Evolutionary conservation across 2,113 vertebrate species (phyloP).

Genomic region (Perca fluviatilis): DNA sequence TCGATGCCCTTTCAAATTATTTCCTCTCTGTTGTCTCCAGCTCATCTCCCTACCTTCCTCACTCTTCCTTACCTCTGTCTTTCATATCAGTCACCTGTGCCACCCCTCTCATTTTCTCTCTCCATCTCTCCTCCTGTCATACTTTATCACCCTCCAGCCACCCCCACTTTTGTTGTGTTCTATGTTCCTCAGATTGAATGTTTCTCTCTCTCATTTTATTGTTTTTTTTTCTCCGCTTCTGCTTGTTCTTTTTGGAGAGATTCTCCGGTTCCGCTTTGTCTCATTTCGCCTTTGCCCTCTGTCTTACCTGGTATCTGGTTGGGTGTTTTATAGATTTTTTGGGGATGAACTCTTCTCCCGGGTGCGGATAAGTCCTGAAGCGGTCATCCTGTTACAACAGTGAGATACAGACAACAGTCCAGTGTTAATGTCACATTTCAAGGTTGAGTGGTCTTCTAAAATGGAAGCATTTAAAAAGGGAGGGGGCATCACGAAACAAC

Average conservation of each 20-base stretch:
- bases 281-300: neutral
- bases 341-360: conserved; percentile 87
- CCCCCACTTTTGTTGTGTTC: neutral
- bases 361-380: conserved; percentile 86
- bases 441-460: conserved; percentile 8
- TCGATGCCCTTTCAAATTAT: conserved; percentile 34
- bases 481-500: conserved; percentile 2
- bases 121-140: conserved; percentile 11
- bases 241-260: neutral
- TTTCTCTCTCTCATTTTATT: conserved; percentile 19
- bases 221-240: neutral
- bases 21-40: conserved; percentile 1
- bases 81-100: neutral
- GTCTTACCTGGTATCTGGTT: conserved; percentile 94
- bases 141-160: conserved; percentile 5
- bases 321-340: conserved; percentile 92
- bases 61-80: neutral
- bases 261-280: neutral
- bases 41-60: neutral
- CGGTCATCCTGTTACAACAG: conserved; percentile 86
- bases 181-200: conserved; percentile 3
- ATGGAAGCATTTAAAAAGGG: conserved; percentile 17
- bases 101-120: neutral
- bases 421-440: conserved; percentile 49
- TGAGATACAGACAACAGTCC: conserved; percentile 36